Evolutionary conservation across 2,797 vertebrate species (phyloP).

Genomic region (Gambusia yucatana): DNA sequence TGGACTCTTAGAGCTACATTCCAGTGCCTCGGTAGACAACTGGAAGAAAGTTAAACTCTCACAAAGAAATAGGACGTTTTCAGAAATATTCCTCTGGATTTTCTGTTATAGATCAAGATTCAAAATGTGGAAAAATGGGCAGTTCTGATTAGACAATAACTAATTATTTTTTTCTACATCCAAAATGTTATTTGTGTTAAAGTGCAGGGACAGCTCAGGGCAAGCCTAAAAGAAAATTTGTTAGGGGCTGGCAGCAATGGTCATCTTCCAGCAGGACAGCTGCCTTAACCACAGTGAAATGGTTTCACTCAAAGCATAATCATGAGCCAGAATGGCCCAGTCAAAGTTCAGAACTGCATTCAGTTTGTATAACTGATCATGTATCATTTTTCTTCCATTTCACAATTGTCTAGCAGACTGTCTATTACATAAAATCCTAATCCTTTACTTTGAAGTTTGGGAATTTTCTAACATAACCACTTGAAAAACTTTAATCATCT

Average conservation of each 20-base stretch:
- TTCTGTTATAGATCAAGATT: background rate
- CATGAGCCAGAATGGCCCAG: background rate
- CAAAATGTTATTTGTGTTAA: background rate
- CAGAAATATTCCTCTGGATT: background rate
- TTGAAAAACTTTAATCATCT: background rate
- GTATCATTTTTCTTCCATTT: background rate
- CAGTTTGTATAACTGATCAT: background rate
- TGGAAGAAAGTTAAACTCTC: conserved; percentile 13
- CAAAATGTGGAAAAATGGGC: background rate
- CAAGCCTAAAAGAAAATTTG: background rate
- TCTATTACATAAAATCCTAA: background rate
- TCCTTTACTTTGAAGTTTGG: background rate
- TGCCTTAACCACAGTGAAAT: background rate
- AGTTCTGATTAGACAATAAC: background rate
- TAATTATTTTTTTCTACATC: background rate
- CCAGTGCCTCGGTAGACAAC: conserved; percentile 59
- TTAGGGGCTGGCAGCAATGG: background rate
- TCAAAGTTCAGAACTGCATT: background rate
- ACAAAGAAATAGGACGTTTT: conserved; percentile 17
- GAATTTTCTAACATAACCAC: background rate
- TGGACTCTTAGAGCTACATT: conserved; percentile 38
- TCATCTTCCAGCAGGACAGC: background rate
- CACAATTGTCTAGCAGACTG: background rate
- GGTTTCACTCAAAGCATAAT: background rate
- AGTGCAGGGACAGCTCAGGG: too few species aligned